Evolutionary conservation across 2,113 vertebrate species (phyloP).

Genomic region (Melierax canorus): DNA sequence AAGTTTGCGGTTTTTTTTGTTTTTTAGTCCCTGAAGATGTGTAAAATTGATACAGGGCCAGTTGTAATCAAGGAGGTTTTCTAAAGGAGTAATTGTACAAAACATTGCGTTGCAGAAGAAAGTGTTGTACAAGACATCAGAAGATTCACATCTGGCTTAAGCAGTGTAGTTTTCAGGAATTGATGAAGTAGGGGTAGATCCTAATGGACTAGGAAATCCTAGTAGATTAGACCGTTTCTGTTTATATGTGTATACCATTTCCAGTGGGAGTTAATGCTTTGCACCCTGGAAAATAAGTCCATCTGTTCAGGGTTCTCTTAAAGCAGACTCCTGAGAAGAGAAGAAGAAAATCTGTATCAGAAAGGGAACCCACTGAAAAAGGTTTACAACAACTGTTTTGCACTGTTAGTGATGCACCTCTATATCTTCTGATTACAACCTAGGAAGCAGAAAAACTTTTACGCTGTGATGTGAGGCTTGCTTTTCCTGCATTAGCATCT

Average conservation of each 20-base stretch:
- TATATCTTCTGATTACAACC: neutral
- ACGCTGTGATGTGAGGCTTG: neutral
- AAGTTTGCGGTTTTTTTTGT: too few species aligned
- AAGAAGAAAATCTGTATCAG: neutral
- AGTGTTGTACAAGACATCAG: neutral
- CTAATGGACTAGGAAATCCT: neutral
- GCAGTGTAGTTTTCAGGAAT: neutral
- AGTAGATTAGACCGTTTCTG: too few species aligned
- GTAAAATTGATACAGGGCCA: neutral
- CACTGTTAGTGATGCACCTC: neutral
- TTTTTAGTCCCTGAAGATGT: neutral
- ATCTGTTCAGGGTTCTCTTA: neutral
- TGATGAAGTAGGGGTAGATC: neutral
- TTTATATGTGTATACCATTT: neutral
- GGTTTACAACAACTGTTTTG: neutral
- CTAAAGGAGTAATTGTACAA: neutral
- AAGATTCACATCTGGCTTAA: neutral
- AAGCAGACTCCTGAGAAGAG: neutral
- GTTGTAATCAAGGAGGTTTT: neutral
- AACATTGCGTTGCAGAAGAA: neutral
- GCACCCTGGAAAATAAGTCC: neutral
- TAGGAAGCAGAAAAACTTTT: neutral
- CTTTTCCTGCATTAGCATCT: neutral
- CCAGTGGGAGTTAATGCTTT: neutral
- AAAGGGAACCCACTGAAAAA: neutral